Percentiles rank a stretch among this genome's conserved stretches.
Evolutionary conservation across 2,113 vertebrate genomes (phyloP).

Genomic region (Oxyruncus cristatus): DNA sequence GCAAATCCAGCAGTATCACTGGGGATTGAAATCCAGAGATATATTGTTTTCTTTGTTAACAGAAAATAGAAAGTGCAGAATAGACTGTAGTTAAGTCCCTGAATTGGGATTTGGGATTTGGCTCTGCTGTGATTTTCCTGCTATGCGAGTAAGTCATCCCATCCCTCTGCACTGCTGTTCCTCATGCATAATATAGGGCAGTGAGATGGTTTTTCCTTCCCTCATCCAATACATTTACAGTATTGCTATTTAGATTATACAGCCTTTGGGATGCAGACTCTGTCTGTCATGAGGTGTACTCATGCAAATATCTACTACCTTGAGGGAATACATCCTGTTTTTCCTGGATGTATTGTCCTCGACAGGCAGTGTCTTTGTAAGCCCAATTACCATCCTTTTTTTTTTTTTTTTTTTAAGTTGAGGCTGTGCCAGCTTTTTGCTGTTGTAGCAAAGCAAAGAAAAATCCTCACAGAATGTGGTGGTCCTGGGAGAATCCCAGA

Average conservation of each 20-base stretch:
- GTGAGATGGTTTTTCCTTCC: background rate
- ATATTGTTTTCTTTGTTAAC: slow-evolving; percentile 37
- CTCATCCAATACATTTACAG: background rate
- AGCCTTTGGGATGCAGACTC: background rate
- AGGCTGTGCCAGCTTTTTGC: background rate
- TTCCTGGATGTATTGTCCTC: background rate
- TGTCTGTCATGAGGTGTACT: background rate
- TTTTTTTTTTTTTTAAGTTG: background rate
- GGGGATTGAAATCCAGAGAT: background rate
- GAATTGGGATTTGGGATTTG: slow-evolving; percentile 4
- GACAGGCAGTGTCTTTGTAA: background rate
- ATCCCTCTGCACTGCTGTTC: background rate
- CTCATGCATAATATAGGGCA: background rate
- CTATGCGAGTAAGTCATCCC: background rate
- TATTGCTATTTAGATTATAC: background rate
- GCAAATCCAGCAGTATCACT: background rate
- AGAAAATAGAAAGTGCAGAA: slow-evolving; percentile 1
- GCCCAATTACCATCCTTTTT: background rate
- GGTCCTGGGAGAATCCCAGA: background rate
- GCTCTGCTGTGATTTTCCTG: background rate
- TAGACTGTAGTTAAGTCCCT: background rate
- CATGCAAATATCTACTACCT: background rate
- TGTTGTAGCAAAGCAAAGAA: background rate
- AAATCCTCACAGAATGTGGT: background rate
- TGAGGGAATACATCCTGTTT: background rate